Conservation (phyloP, 2,888 invertebrate genomes). For the Sarcophaga variegata region DNA sequence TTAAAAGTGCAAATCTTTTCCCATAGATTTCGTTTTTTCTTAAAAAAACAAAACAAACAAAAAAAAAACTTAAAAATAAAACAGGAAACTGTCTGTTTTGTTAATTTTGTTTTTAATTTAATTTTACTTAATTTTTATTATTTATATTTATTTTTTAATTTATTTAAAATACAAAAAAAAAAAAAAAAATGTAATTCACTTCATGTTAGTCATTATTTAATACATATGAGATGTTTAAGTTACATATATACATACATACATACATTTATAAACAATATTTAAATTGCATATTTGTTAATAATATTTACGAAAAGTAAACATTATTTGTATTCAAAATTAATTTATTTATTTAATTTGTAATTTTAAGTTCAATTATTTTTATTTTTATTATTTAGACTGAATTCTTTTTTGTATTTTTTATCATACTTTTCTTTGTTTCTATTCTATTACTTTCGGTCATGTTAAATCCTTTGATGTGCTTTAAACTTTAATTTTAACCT, state of each 20-base stretch:
- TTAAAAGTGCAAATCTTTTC: constrained; percentile 73
- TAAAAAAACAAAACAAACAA: neutral
- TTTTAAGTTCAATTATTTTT: constrained; percentile 65
- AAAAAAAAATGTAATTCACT: constrained; percentile 53
- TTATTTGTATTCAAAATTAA: constrained; percentile 24
- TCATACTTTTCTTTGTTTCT: constrained; percentile 9
- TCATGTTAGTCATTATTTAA: constrained; percentile 81
- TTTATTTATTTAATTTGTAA: constrained; percentile 23
- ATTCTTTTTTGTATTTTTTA: constrained; percentile 55
- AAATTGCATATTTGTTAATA: constrained; percentile 5
- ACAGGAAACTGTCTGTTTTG: constrained; percentile 51
- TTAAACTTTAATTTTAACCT: too few relatives aligned
- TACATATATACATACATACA: neutral
- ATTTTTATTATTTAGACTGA: constrained; percentile 50
- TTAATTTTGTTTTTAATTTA: constrained; percentile 45
- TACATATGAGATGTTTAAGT: constrained; percentile 78
- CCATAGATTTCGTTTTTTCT: constrained; percentile 40
- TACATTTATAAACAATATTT: neutral
- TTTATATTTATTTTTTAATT: constrained; percentile 50
- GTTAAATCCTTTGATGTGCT: neutral
- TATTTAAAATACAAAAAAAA: constrained; percentile 27
- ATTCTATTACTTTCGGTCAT: constrained; percentile 58
- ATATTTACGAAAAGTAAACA: neutral
- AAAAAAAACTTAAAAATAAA: neutral
- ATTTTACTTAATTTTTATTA: constrained; percentile 55